phyloP scores from a whole-genome alignment of 2,888 invertebrate species.

The Synergus gifuensis region DNA sequence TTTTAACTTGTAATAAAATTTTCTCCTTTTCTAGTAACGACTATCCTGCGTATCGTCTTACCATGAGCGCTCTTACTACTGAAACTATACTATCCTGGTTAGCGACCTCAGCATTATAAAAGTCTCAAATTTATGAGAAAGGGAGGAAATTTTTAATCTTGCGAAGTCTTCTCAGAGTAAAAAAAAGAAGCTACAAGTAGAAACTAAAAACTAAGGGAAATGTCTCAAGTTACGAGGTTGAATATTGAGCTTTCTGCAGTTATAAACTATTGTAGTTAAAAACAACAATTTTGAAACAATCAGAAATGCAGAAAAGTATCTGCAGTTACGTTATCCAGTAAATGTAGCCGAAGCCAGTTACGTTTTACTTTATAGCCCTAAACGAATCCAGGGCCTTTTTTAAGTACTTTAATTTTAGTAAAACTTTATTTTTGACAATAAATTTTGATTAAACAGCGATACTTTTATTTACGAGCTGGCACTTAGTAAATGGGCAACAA shows the following conservation, averaged over 20 bases:
- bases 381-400: background rate
- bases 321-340: no score
- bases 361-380: background rate
- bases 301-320: background rate
- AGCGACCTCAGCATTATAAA: constrained; percentile 14
- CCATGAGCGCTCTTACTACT: background rate
- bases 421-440: background rate
- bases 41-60: constrained; percentile 18
- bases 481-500: background rate
- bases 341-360: no score
- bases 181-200: constrained; percentile 2
- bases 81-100: background rate
- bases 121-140: constrained; percentile 3
- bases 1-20: constrained; percentile 20
- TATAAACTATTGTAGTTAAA: constrained; percentile 8
- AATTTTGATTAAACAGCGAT: background rate
- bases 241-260: background rate
- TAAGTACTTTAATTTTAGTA: background rate
- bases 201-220: constrained; percentile 6
- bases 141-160: constrained; percentile 6
- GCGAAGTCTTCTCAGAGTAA: constrained; percentile 5
- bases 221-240: constrained; percentile 15
- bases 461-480: background rate
- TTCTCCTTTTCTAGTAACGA: background rate
- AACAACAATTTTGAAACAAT: constrained; percentile 19